Evolutionary conservation across 1,140 invertebrate genomes (phyloP).

Genomic region (Callitettix versicolor): DNA sequence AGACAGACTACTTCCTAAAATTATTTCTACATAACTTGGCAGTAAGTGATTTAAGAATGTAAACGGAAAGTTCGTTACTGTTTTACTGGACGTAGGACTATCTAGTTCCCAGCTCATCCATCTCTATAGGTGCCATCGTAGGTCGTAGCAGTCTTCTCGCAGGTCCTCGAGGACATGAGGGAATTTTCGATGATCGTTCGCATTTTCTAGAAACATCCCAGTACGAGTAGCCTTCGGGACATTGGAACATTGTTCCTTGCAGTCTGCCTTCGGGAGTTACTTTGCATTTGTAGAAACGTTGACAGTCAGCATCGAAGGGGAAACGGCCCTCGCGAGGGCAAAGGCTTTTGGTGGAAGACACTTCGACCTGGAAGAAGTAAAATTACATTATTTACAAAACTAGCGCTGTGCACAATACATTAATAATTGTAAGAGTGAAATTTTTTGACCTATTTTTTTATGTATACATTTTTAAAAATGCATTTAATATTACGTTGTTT

Average conservation of each 20-base stretch:
- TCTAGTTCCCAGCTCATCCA: constrained; percentile 8
- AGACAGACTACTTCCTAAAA: too few species aligned
- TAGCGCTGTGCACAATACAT: too few species aligned
- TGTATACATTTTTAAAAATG: constrained; percentile 2
- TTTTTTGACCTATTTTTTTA: constrained; percentile 8
- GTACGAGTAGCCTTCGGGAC: constrained; percentile 61
- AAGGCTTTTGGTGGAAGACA: constrained; percentile 38
- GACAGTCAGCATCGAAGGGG: constrained; percentile 47
- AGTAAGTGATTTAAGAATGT: too few species aligned
- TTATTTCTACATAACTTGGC: too few species aligned
- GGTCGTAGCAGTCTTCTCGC: constrained; percentile 11
- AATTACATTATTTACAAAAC: too few species aligned
- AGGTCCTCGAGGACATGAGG: constrained; percentile 38
- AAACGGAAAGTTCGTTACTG: too few species aligned
- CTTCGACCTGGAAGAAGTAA: constrained; percentile 48
- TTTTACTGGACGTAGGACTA: neutral
- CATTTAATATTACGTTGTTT: neutral
- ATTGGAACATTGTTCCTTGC: constrained; percentile 58
- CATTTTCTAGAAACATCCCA: constrained; percentile 67
- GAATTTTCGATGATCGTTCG: constrained; percentile 45
- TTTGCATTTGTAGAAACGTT: constrained; percentile 62
- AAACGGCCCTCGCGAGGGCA: constrained; percentile 59
- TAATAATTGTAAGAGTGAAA: constrained; percentile 19
- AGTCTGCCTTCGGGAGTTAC: constrained; percentile 39
- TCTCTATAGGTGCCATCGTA: constrained; percentile 19